Percentiles rank a stretch among this genome's conserved stretches.
phyloP scores from a whole-genome alignment of 2,113 vertebrate species.

The rabbit (Oryctolagus cuniculus) region DNA sequence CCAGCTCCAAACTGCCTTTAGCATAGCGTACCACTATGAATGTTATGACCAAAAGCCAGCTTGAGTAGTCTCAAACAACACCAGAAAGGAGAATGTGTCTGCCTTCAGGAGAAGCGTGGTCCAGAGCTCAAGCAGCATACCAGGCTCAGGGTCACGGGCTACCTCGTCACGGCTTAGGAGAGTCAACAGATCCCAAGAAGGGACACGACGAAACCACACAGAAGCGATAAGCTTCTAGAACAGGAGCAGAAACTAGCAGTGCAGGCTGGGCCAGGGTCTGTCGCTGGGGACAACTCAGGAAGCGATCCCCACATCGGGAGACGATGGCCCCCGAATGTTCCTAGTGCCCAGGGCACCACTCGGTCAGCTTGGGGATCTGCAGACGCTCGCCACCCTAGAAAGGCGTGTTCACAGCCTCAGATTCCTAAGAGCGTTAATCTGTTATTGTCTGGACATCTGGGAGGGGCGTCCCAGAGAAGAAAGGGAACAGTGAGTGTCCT shows the following conservation, averaged over 20 bases:
- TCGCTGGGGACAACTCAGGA: neutral
- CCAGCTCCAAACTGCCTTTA: neutral
- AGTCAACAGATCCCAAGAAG: neutral
- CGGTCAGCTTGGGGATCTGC: neutral
- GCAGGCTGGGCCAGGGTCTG: neutral
- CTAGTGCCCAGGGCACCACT: neutral
- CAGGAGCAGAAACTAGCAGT: neutral
- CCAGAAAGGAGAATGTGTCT: neutral
- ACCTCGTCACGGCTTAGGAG: neutral
- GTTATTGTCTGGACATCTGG: constrained; percentile 21
- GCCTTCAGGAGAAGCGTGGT: constrained; percentile 26
- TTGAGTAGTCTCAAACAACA: neutral
- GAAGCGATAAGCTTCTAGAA: constrained; percentile 24
- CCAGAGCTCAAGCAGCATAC: neutral
- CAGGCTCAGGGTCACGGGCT: neutral
- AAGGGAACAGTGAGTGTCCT: neutral
- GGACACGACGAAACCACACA: neutral
- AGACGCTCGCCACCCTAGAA: neutral
- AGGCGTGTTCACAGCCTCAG: constrained; percentile 17
- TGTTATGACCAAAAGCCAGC: neutral
- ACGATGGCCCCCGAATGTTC: neutral
- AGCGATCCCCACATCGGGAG: neutral
- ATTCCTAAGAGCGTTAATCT: constrained; percentile 17
- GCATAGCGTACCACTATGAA: neutral
- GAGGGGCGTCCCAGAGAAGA: neutral